Evolutionary conservation across 2,888 invertebrate species (phyloP).

Genomic region (Antheraea yamamai): DNA sequence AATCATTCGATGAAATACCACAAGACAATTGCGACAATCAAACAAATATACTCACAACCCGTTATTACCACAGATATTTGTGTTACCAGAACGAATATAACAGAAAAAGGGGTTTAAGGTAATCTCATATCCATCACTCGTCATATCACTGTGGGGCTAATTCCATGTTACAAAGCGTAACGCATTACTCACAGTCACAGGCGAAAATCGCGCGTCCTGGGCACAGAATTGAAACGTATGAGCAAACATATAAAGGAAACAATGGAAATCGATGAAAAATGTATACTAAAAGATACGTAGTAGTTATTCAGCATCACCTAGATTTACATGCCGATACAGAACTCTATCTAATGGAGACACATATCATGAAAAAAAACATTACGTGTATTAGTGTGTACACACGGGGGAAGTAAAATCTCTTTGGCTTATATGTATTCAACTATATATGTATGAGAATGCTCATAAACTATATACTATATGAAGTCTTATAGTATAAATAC

Average conservation of each 20-base stretch:
- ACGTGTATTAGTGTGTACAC: no score
- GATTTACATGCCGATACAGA: no score
- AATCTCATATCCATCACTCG: slow-evolving; percentile 66
- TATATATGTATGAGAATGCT: no score
- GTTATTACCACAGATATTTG: slow-evolving; percentile 1
- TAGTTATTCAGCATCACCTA: neutral
- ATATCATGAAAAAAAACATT: no score
- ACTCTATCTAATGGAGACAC: no score
- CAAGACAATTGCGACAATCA: neutral
- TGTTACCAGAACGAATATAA: slow-evolving; percentile 13
- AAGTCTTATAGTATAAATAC: no score
- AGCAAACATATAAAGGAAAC: neutral
- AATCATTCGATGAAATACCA: neutral
- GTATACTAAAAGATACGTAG: neutral
- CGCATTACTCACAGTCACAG: slow-evolving; percentile 46
- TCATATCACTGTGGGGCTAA: slow-evolving; percentile 68
- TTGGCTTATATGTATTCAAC: no score
- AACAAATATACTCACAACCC: neutral
- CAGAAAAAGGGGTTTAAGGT: slow-evolving; percentile 53
- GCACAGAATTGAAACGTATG: neutral
- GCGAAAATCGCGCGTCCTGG: neutral
- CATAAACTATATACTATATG: no score
- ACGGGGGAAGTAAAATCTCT: no score
- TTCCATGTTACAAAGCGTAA: slow-evolving; percentile 59
- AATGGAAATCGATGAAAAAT: neutral